phyloP scores from a whole-genome alignment of 1,140 invertebrate species.

The Drosophila lini region DNA sequence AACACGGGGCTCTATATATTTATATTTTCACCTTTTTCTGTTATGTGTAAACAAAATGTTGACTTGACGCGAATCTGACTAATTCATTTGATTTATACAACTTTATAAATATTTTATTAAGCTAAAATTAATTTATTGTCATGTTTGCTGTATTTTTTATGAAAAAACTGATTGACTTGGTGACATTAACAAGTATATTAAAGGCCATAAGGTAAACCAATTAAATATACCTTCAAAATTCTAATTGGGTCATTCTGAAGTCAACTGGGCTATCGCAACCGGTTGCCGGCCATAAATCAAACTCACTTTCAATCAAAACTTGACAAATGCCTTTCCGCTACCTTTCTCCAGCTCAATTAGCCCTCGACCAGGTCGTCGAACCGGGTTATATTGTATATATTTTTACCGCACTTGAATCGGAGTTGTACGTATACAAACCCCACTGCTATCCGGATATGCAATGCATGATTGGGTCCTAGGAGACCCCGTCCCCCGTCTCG shows the following conservation, averaged over 20 bases:
- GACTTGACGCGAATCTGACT: neutral
- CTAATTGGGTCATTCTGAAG: neutral
- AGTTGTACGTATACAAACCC: neutral
- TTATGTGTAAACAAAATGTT: neutral
- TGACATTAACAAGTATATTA: neutral
- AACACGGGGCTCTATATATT: neutral
- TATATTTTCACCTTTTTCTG: neutral
- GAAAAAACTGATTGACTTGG: no score
- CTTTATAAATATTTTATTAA: neutral
- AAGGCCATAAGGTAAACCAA: neutral
- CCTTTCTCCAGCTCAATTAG: conserved; percentile 77
- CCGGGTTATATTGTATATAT: conserved; percentile 22
- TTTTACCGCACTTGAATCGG: conserved; percentile 22
- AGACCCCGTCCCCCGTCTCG: conserved; percentile 9
- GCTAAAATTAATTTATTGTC: neutral
- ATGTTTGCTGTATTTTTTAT: neutral
- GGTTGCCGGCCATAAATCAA: conserved; percentile 49
- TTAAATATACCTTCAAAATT: neutral
- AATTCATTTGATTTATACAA: neutral
- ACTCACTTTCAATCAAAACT: conserved; percentile 73
- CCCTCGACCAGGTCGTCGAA: conserved; percentile 59
- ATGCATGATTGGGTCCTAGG: conserved; percentile 65
- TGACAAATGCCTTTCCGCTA: conserved; percentile 77
- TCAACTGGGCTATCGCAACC: conserved; percentile 26
- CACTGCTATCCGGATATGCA: conserved; percentile 13